Base-by-base conservation (phyloP, 2,888 invertebrate genomes). In the Troides helena region DNA sequence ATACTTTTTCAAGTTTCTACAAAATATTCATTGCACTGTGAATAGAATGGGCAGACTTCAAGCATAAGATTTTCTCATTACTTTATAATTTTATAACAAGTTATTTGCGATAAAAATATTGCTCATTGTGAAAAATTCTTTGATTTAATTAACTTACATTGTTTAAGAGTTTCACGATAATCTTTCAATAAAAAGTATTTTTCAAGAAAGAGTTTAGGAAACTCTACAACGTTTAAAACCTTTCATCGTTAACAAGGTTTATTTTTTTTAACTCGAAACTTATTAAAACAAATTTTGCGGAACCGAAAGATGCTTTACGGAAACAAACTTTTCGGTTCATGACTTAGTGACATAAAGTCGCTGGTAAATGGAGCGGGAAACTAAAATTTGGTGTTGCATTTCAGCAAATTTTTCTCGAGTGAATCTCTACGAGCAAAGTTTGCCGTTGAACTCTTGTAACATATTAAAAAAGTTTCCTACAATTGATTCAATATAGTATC, bases 391-490 rank as follows among this genome's bases (percentile, higher is more conserved):
- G 70, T 70, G 70, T 70, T 70, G 64, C 70, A 70, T 70, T 70
- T 70, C 70, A 68, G 67, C 67, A 65, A 67, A 67, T 69, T 69
- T 70, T 69, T 62, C 69, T 67, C 67, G 61, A 65, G 65, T 70
- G 61, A 70, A 73, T 68, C 63, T 68, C 64, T 67, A 60, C 66
- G 61, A 65, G 62, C 62, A 46, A 68, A 71, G 50, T 65, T 72
- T 57, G 62, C 61, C 66, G 65, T 59, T 53, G 50, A 70, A 73
- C 68, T 73, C 70, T 59, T 68, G 70, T 70, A 73, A 73, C 67
- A 70, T 73, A 72, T 73, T 73, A 72, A 70, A 73, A 72, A 73
- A 73, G 72, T 73, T 73, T 72, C 53, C 62, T 56, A 61, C 67
- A 71, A 71, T 67, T 69, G 61, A 64, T 70, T 73, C 69, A 70